Conservation (phyloP, 2,888 invertebrate genomes). For the Holacanthella duospinosa region DNA sequence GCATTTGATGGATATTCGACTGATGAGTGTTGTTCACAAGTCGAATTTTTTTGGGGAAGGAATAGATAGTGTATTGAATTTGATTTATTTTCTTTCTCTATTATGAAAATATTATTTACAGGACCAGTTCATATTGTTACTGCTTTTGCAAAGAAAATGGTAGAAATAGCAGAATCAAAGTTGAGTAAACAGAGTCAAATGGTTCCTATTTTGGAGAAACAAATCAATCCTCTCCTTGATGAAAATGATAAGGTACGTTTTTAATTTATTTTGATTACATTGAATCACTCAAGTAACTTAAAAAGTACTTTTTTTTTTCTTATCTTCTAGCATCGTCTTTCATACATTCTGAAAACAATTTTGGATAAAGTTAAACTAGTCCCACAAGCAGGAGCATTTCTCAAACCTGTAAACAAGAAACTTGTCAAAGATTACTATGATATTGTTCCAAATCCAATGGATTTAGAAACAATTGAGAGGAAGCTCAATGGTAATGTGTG, state of each 20-base stretch:
- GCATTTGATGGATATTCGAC: too few relatives aligned
- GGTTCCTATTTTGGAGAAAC: slow-evolving; percentile 58
- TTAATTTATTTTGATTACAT: background rate
- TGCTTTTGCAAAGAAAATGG: background rate
- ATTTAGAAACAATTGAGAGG: slow-evolving; percentile 81
- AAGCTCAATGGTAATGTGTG: slow-evolving; percentile 81
- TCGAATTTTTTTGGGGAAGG: too few relatives aligned
- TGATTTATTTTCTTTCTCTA: background rate
- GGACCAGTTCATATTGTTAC: background rate
- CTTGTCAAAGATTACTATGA: slow-evolving; percentile 89
- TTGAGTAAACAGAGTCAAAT: background rate
- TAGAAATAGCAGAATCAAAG: background rate
- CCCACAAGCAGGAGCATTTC: slow-evolving; percentile 90
- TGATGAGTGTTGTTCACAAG: too few relatives aligned
- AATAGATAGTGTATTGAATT: too few relatives aligned
- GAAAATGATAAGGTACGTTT: slow-evolving; percentile 57
- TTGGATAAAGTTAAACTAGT: slow-evolving; percentile 75
- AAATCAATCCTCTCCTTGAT: slow-evolving; percentile 93
- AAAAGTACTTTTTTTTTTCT: background rate
- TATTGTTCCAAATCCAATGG: slow-evolving; percentile 86
- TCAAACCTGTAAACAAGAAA: slow-evolving; percentile 94
- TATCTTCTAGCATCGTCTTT: slow-evolving; percentile 48
- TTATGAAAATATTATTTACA: background rate
- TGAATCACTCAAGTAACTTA: too few relatives aligned
- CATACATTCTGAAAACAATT: slow-evolving; percentile 72